These are phyloP conservation scores for Chelonia mydas DNA, from an alignment of 2,797 vertebrate genomes.

Conservation along the genomic window DNA sequence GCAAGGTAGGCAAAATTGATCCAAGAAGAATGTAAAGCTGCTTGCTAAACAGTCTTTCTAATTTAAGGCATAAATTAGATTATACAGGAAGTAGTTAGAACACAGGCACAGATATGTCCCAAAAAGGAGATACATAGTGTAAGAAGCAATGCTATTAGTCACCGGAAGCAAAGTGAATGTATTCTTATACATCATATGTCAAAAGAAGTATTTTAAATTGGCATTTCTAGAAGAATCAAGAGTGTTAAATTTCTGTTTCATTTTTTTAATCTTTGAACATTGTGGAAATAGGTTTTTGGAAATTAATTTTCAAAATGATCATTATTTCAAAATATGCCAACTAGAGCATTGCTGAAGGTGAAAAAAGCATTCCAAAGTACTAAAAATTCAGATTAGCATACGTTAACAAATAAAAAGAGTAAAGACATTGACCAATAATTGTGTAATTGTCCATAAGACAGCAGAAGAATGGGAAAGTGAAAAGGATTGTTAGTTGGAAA, in stretches of 20 bases:
- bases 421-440: constrained; percentile 1
- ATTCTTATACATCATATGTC: neutral
- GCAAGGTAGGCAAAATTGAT: constrained; percentile 26
- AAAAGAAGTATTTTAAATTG: constrained; percentile 1
- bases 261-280: neutral
- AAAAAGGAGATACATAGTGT: neutral
- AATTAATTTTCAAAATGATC: neutral
- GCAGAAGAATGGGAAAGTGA: neutral
- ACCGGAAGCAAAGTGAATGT: neutral
- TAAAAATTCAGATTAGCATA: neutral
- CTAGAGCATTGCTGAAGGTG: constrained; percentile 18
- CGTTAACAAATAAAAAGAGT: constrained; percentile 9
- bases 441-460: constrained; percentile 36
- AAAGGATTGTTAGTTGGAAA: neutral
- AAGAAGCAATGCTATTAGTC: constrained; percentile 45
- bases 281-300: neutral
- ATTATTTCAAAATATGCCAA: neutral
- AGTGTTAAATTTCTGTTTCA: neutral
- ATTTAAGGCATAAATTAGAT: constrained; percentile 65
- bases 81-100: constrained; percentile 30
- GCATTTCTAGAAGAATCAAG: neutral
- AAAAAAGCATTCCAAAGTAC: neutral
- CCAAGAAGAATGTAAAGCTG: constrained; percentile 52
- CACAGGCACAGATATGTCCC: constrained; percentile 13
- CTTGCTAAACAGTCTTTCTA: constrained; percentile 37